phyloP scores from a whole-genome alignment of 2,888 invertebrate species.

The Cenopis cana region DNA sequence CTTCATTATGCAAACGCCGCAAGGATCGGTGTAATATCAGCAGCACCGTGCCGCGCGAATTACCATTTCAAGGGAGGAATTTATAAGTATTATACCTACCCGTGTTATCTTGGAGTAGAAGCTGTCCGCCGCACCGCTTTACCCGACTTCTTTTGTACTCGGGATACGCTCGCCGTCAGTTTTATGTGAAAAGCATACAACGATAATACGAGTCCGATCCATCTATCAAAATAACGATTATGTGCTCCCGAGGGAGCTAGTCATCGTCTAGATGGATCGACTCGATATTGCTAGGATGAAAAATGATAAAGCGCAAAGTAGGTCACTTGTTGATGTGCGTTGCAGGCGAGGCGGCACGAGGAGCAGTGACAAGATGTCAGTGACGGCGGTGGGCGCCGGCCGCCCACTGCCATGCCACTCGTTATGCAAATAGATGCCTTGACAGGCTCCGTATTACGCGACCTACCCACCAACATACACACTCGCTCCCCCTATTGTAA shows the following conservation, averaged over 20 bases:
- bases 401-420: conserved; percentile 56
- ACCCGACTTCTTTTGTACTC: conserved; percentile 15
- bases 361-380: conserved; percentile 33
- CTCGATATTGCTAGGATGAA: conserved; percentile 48
- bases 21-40: conserved; percentile 35
- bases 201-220: conserved; percentile 41
- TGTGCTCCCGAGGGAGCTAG: conserved; percentile 19
- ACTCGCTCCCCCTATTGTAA: conserved; percentile 33
- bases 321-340: conserved; percentile 60
- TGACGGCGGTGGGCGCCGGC: conserved; percentile 45
- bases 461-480: conserved; percentile 24
- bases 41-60: conserved; percentile 23
- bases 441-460: conserved; percentile 40
- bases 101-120: conserved; percentile 29
- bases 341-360: conserved; percentile 47
- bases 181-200: conserved; percentile 37
- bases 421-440: conserved; percentile 75
- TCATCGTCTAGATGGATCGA: conserved; percentile 24
- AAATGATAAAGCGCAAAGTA: conserved; percentile 61
- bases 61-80: conserved; percentile 32
- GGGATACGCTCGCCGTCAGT: conserved; percentile 19
- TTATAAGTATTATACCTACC: conserved; percentile 31
- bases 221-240: conserved; percentile 38
- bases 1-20: conserved; percentile 38
- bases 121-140: conserved; percentile 9